Evolutionary conservation across 2,797 vertebrate genomes (phyloP).

Genomic region (Ammospiza maritima): DNA sequence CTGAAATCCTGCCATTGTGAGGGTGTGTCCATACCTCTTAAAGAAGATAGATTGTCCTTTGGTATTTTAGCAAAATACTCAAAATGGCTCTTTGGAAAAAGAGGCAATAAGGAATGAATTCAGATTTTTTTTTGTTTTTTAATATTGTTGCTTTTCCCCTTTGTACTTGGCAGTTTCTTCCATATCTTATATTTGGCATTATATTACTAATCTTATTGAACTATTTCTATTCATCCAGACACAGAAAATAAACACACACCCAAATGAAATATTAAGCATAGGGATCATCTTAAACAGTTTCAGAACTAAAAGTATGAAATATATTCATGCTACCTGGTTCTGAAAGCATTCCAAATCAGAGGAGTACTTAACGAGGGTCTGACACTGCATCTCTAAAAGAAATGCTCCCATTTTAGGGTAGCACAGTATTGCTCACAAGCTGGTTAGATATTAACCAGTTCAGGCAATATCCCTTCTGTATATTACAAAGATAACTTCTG

Average conservation of each 20-base stretch:
- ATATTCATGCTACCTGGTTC: neutral
- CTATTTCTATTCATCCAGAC: neutral
- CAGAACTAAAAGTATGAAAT: neutral
- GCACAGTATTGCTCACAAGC: neutral
- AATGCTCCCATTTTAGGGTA: neutral
- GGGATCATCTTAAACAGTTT: neutral
- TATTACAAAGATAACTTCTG: constrained; percentile 24
- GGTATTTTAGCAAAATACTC: neutral
- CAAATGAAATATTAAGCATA: neutral
- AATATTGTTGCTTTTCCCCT: neutral
- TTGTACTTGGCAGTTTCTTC: neutral
- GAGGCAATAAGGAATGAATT: neutral
- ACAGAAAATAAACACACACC: neutral
- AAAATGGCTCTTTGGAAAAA: neutral
- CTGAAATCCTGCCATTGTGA: neutral
- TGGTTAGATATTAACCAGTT: neutral
- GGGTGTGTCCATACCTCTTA: neutral
- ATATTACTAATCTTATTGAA: neutral
- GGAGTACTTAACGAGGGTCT: neutral
- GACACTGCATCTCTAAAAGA: neutral
- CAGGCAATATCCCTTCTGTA: constrained; percentile 16
- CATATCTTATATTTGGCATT: neutral
- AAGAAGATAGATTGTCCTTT: neutral
- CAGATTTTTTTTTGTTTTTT: neutral
- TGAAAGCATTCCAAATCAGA: neutral